Evolutionary conservation across 2,888 invertebrate species (phyloP).

Genomic region (Teinopalpus imperialis): DNA sequence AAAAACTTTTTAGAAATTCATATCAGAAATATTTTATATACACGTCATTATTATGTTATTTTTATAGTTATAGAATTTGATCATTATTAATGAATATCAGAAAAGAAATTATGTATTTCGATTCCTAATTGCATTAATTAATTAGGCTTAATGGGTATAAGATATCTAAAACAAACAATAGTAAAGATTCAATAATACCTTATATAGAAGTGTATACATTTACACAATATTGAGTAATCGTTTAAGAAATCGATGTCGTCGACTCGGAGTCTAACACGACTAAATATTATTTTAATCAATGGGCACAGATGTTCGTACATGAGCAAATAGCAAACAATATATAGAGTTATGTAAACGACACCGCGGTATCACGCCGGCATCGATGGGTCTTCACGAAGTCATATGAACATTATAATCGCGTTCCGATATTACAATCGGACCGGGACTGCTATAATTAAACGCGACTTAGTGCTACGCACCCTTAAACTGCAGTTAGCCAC

Average conservation of each 20-base stretch:
- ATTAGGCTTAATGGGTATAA: too few relatives aligned
- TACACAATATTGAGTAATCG: constrained; percentile 21
- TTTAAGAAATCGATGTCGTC: constrained; percentile 12
- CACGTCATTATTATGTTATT: too few relatives aligned
- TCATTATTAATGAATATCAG: too few relatives aligned
- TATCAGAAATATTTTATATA: too few relatives aligned
- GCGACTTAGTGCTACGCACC: constrained; percentile 17
- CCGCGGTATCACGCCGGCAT: constrained; percentile 65
- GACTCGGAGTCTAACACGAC: constrained; percentile 5
- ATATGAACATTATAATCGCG: constrained; percentile 81
- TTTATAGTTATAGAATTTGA: too few relatives aligned
- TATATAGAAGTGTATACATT: too few relatives aligned
- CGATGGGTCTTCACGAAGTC: constrained; percentile 77
- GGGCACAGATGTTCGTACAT: constrained; percentile 34
- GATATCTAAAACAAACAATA: too few relatives aligned
- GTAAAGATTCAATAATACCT: too few relatives aligned
- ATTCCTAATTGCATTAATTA: too few relatives aligned
- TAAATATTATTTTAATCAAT: constrained; percentile 31
- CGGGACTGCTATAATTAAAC: constrained; percentile 77
- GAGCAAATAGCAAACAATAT: constrained; percentile 46
- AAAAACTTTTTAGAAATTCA: too few relatives aligned
- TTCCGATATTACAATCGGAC: constrained; percentile 79
- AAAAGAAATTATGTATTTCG: too few relatives aligned
- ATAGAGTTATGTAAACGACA: constrained; percentile 70
- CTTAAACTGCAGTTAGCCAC: constrained; percentile 12